Evolutionary conservation across 2,888 invertebrate species (phyloP).

Genomic region (Hipparchia semele): DNA sequence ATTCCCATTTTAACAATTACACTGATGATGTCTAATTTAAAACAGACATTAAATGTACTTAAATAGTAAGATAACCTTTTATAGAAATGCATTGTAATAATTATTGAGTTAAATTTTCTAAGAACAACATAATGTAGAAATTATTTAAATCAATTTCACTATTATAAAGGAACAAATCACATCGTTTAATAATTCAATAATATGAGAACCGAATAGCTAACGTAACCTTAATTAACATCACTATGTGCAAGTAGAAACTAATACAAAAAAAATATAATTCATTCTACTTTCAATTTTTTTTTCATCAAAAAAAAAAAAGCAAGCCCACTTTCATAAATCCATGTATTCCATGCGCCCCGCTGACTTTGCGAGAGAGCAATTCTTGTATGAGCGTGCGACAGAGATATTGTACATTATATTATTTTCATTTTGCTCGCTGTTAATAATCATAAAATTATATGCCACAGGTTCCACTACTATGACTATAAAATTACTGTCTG

Average conservation of each 20-base stretch:
- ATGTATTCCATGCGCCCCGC: neutral
- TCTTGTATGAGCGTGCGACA: neutral
- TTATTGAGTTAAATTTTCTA: conserved; percentile 48
- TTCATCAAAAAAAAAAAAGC: conserved; percentile 61
- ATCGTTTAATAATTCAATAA: conserved; percentile 52
- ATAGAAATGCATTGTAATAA: conserved; percentile 42
- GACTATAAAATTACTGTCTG: neutral
- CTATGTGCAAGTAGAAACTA: conserved; percentile 62
- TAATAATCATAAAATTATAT: neutral
- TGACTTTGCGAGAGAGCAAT: conserved; percentile 7
- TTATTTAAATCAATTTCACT: conserved; percentile 39
- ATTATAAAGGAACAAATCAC: conserved; percentile 74
- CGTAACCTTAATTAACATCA: conserved; percentile 59
- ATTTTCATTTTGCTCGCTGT: neutral
- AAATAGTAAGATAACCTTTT: conserved; percentile 29
- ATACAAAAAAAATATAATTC: conserved; percentile 62
- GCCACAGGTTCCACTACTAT: too few species aligned
- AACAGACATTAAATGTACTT: conserved; percentile 31
- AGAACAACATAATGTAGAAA: conserved; percentile 44
- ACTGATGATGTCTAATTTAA: conserved; percentile 12
- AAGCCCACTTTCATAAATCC: conserved; percentile 60
- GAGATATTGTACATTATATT: neutral
- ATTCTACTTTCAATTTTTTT: conserved; percentile 54
- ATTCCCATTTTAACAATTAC: conserved; percentile 20
- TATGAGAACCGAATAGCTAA: conserved; percentile 57